Evolutionary conservation across 2,113 vertebrate species (phyloP).

Genomic region (Phrynosoma platyrhinos): DNA sequence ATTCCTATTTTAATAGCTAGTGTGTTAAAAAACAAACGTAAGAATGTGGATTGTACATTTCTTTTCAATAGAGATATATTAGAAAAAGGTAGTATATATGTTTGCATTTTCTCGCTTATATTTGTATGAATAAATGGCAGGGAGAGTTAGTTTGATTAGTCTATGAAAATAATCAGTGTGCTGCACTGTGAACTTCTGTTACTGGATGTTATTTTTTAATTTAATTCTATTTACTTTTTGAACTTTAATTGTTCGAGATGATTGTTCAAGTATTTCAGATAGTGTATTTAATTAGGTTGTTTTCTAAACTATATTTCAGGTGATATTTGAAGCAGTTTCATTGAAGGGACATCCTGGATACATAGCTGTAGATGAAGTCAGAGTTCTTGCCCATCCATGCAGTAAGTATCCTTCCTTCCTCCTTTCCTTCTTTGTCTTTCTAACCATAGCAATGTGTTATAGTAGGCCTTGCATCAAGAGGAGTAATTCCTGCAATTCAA

Average conservation of each 20-base stretch:
- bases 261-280: background rate
- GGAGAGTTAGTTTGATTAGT: background rate
- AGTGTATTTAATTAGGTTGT: constrained; percentile 23
- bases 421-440: constrained; percentile 3
- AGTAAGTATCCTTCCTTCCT: constrained; percentile 80
- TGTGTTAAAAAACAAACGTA: background rate
- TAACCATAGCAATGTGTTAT: rapidly evolving
- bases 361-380: constrained; percentile 95
- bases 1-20: background rate
- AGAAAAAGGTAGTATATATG: background rate
- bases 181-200: background rate
- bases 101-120: background rate
- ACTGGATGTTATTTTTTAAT: background rate
- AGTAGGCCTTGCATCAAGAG: background rate
- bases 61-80: background rate
- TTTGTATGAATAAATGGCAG: background rate
- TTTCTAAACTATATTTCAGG: constrained; percentile 81
- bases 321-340: constrained; percentile 95
- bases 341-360: constrained; percentile 93
- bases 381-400: constrained; percentile 95
- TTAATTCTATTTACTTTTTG: background rate
- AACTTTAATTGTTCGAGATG: background rate
- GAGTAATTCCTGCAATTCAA: constrained; percentile 13
- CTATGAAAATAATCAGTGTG: background rate
- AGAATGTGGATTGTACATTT: background rate